phyloP scores from a whole-genome alignment of 30 jellyfish, hydroid and myxozoan genomes.

The Hydractinia echinata region DNA sequence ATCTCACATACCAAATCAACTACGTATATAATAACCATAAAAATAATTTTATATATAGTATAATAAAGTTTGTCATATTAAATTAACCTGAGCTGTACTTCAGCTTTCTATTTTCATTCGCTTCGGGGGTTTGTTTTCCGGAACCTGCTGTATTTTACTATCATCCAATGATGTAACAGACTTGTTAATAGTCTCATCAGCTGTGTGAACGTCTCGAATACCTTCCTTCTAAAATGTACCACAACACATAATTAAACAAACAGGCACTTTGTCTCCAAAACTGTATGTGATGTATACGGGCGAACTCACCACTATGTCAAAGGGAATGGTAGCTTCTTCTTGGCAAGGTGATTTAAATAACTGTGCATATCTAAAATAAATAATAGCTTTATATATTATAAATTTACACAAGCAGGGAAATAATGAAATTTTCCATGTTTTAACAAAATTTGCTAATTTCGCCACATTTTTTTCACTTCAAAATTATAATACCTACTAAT shows the following conservation, averaged over 20 bases:
- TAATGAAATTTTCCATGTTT: no score
- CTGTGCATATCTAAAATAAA: background rate
- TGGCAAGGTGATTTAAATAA: conserved; percentile 9
- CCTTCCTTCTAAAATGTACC: conserved; percentile 10
- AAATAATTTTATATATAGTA: no score
- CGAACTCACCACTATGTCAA: conserved; percentile 7
- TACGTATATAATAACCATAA: no score
- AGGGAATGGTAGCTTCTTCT: conserved; percentile 13
- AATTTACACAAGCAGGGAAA: no score
- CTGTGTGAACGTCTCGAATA: conserved; percentile 10
- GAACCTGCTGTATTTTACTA: background rate
- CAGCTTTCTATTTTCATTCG: background rate
- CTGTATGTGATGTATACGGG: background rate
- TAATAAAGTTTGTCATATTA: no score
- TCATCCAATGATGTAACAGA: background rate
- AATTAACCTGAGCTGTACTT: background rate
- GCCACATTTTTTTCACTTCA: no score
- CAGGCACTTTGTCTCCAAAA: background rate
- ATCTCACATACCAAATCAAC: no score
- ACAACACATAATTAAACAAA: background rate
- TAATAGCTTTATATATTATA: no score
- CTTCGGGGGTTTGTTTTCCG: background rate
- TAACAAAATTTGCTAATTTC: no score
- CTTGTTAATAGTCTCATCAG: background rate
- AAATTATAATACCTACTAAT: no score